Percentiles rank a stretch among this genome's conserved stretches.
Evolutionary conservation across 2,113 vertebrate genomes (phyloP).

Genomic region (Xenus cinereus): DNA sequence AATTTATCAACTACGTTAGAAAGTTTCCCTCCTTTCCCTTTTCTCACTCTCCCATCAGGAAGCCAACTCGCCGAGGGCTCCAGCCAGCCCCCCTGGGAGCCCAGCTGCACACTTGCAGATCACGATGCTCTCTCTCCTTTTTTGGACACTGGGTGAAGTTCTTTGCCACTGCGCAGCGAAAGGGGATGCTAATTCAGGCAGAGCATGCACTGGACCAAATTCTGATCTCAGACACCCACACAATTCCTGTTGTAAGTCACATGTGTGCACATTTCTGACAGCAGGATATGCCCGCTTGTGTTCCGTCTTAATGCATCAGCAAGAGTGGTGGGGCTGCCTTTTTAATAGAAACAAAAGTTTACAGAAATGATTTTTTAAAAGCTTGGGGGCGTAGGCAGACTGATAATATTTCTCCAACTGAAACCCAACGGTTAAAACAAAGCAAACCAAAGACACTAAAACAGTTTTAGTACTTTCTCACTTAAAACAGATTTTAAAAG

Average conservation of each 20-base stretch:
- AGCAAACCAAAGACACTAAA: not conserved
- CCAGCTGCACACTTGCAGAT: not conserved
- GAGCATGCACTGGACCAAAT: not conserved
- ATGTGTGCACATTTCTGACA: not conserved
- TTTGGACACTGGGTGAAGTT: not conserved
- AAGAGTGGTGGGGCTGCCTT: not conserved
- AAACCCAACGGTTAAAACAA: not conserved
- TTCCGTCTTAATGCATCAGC: not conserved
- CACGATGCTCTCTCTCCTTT: not conserved
- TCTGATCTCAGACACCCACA: not conserved
- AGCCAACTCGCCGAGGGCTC: not conserved
- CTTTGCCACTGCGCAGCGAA: not conserved
- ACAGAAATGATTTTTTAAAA: not conserved
- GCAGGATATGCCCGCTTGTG: not conserved
- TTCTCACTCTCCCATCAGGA: not conserved
- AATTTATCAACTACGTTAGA: not conserved
- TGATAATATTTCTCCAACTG: not conserved
- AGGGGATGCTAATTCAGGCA: not conserved
- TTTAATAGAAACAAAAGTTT: not conserved
- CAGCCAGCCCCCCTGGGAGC: not conserved
- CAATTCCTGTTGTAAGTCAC: not conserved
- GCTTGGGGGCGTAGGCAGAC: not conserved
- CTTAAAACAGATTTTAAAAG: slow-evolving; percentile 50
- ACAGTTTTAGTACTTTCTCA: not conserved
- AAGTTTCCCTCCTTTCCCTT: not conserved